Percentiles rank a stretch among this genome's conserved stretches.
These are phyloP conservation scores for Lycorma delicatula DNA, from an alignment of 1,140 invertebrate species.

Conservation along the genomic window DNA sequence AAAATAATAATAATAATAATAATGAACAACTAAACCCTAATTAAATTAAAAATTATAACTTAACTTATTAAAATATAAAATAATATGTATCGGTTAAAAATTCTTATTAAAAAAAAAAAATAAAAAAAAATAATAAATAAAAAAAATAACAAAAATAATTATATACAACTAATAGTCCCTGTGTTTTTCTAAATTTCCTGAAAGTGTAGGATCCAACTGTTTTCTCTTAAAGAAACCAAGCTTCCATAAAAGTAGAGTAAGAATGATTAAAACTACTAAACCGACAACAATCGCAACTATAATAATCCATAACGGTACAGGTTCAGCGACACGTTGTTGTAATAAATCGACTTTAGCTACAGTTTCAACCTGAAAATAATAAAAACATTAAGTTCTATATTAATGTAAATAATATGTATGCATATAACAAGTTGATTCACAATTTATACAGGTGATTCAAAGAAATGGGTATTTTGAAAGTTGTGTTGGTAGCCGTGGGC, in stretches of 20 bases:
- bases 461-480: no score
- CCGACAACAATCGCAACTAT: constrained; percentile 70
- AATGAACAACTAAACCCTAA: no score
- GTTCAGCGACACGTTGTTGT: constrained; percentile 53
- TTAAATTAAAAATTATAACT: no score
- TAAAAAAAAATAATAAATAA: no score
- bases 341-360: constrained; percentile 67
- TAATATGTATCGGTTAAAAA: no score
- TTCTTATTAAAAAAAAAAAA: no score
- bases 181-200: constrained; percentile 71
- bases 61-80: no score
- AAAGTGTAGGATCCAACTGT: constrained; percentile 66
- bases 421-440: neutral
- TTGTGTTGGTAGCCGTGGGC: no score
- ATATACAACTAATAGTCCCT: constrained; percentile 66
- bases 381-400: constrained; percentile 5
- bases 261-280: constrained; percentile 62
- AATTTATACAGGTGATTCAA: no score
- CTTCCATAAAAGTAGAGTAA: constrained; percentile 73
- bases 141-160: no score
- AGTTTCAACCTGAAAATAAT: constrained; percentile 58
- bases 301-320: constrained; percentile 73
- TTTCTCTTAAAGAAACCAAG: constrained; percentile 82
- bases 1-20: no score
- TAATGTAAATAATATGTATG: neutral